Percentiles rank a stretch among this genome's conserved stretches.
phyloP scores from a whole-genome alignment of 2,113 vertebrate genomes.

The Bothrops jararaca region DNA sequence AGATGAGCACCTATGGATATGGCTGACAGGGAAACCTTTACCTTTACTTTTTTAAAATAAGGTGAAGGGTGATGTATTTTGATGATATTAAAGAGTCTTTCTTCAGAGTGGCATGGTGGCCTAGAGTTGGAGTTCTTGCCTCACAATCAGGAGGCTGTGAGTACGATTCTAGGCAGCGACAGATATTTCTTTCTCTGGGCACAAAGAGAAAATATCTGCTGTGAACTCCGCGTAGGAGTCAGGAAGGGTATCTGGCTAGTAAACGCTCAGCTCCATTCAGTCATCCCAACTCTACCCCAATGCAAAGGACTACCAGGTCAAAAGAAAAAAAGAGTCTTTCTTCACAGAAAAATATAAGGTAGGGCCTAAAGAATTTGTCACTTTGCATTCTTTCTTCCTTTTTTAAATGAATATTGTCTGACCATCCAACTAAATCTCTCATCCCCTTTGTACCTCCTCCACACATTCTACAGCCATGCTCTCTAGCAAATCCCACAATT shows the following conservation, averaged over 20 bases:
- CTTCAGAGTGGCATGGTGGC: no score
- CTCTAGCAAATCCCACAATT: conserved; percentile 24
- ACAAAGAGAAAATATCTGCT: no score
- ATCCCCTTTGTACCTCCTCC: not conserved
- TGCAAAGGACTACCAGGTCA: no score
- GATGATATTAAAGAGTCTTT: not conserved
- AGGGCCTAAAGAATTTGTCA: not conserved
- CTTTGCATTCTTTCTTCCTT: not conserved
- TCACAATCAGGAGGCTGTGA: no score
- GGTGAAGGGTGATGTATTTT: not conserved
- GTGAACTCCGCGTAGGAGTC: no score
- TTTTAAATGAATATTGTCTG: not conserved
- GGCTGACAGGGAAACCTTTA: not conserved
- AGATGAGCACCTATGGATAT: not conserved
- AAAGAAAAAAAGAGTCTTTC: not conserved
- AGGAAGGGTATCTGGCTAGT: no score
- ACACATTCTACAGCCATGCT: not conserved
- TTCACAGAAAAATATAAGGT: not conserved
- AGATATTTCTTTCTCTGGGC: no score
- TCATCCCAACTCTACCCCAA: no score
- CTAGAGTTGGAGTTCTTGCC: no score
- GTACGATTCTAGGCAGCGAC: no score
- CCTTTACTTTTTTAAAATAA: not conserved
- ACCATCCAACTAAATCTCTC: not conserved
- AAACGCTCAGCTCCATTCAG: no score